Conservation (phyloP, 2,797 vertebrate genomes). For the Sylvilagus floridanus region DNA sequence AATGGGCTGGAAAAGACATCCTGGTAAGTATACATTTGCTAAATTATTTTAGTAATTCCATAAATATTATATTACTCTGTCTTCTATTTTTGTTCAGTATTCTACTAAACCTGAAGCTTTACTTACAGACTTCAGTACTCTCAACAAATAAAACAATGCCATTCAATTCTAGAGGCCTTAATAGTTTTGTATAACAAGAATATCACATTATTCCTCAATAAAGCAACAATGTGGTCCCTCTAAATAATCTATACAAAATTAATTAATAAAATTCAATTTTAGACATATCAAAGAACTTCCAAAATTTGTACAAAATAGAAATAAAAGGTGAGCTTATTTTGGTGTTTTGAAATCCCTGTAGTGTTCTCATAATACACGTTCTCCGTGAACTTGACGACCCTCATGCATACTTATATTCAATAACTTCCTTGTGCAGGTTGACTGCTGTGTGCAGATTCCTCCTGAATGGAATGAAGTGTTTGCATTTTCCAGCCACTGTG, state of each 20-base stretch:
- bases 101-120: not conserved
- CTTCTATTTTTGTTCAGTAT: not conserved
- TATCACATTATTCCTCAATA: not conserved
- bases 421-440: not conserved
- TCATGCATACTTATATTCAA: not conserved
- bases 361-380: too few relatives aligned
- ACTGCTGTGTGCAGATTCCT: not conserved
- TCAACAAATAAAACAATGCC: not conserved
- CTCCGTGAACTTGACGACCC: too few relatives aligned
- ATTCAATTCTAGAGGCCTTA: not conserved
- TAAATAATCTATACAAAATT: not conserved
- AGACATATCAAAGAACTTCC: too few relatives aligned
- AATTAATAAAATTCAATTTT: not conserved
- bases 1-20: constrained; percentile 99
- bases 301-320: too few relatives aligned
- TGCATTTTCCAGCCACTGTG: not conserved
- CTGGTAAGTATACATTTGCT: constrained; percentile 89
- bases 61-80: not conserved
- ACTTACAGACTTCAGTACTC: not conserved
- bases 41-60: constrained; percentile 2
- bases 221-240: constrained; percentile 9
- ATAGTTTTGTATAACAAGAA: not conserved
- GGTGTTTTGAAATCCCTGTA: too few relatives aligned
- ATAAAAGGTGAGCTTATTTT: too few relatives aligned
- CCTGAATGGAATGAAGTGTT: not conserved